A percentile compares a stretch with the other conserved stretches of the same genome.
phyloP scores from a whole-genome alignment of 2,888 invertebrate species.

The Heliconius ismenius region DNA sequence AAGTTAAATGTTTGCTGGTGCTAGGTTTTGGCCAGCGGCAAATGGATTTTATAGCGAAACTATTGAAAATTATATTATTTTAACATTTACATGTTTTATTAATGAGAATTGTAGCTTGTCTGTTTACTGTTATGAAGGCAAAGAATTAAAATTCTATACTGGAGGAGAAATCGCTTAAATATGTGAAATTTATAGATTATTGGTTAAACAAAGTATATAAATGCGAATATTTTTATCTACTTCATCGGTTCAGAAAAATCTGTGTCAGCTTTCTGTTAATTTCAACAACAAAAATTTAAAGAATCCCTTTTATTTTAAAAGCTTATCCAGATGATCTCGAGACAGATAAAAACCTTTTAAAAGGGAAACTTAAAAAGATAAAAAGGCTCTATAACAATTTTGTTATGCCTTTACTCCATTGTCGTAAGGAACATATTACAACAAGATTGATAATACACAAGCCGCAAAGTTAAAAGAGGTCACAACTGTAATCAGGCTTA shows the following conservation, averaged over 20 bases:
- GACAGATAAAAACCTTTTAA: slow-evolving; percentile 5
- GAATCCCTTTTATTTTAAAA: neutral
- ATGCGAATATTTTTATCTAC: neutral
- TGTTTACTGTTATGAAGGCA: neutral
- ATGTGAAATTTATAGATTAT: too few species aligned
- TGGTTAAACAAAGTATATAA: too few species aligned
- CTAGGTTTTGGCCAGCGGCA: slow-evolving; percentile 40
- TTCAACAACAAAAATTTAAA: slow-evolving; percentile 1
- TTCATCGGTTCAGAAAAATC: neutral
- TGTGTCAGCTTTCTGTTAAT: neutral
- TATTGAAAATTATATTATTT: slow-evolving; percentile 14
- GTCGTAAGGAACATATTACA: neutral
- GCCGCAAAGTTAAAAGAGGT: slow-evolving; percentile 29
- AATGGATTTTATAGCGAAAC: slow-evolving; percentile 40
- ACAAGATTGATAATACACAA: slow-evolving; percentile 20
- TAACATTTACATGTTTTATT: neutral
- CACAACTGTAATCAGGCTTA: slow-evolving; percentile 49
- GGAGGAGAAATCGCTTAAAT: neutral
- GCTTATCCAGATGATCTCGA: slow-evolving; percentile 15
- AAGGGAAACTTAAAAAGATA: neutral
- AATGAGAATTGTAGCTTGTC: neutral
- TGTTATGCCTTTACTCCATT: neutral
- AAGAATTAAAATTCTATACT: neutral
- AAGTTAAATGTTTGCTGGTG: slow-evolving; percentile 43
- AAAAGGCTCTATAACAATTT: neutral